Evolutionary conservation across 2,888 invertebrate genomes (phyloP), one percentile per base, ranked within the genome.

Genomic region (Plagiodera versicolora): DNA sequence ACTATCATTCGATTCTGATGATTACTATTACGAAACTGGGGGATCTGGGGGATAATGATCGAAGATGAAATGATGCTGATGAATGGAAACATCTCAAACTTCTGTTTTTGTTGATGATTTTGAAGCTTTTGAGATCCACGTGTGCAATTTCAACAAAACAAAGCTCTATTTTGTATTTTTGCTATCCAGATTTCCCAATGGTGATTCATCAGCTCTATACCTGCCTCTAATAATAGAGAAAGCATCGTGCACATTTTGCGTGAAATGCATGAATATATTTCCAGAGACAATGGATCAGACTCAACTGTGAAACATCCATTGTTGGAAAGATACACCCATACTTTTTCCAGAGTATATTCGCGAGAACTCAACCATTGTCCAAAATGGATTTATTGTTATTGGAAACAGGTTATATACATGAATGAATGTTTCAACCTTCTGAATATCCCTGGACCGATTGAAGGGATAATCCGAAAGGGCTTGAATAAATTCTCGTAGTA

Each of bases 401-500:
- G n/a, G n/a, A n/a, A n/a, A n/a, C 18, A 24, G n/a, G 11, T 10
- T 35, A 51, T 51, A 10, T n/a, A 30, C 48, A 16, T 30, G 24
- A 18, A 51, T 10, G 32, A 32, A 11, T 32, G 32, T 32, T 32
- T 32, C 10, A 32, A 9, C 11, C 32, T 5, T 32, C 11, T 6
- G 32, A 10, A 5, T 32, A 32, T 32, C 9, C 39, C 39, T 14
- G 2, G 19, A 8, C 48, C 32, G 49, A 56, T 56, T 32, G 56
- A 56, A 49, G 48, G 35, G 49, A 56, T 47, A 32, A 56, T 49
- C 56, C 47, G 9, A 48, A 20, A 35, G 19, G n/a, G 56, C 24
- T 51, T 60, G 56, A 56, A 60, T 39, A 39, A 39, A 39, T 39
- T 52, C 52, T 18, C 30, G 51, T 35, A 56, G 52, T 56, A 60